A percentile compares a stretch with the other conserved stretches of the same genome.
Conservation (phyloP, 2,888 invertebrate genomes). For the Blastobasis lacticolella region DNA sequence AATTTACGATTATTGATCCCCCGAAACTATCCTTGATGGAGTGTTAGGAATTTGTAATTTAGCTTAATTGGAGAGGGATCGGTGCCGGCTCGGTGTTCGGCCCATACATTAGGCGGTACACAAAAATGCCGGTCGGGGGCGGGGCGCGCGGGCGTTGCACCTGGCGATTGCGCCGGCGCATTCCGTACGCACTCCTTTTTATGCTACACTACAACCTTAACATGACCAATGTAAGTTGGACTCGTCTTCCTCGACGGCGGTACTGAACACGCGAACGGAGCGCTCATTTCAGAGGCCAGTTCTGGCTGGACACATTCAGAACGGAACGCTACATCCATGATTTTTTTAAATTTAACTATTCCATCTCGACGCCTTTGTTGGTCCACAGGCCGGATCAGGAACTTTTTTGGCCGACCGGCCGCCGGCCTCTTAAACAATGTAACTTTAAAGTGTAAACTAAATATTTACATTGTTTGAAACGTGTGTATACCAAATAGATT, state of each 20-base stretch:
- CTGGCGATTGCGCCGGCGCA: constrained; percentile 62
- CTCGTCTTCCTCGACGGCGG: constrained; percentile 24
- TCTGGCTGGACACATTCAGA: constrained; percentile 31
- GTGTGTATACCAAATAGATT: constrained; percentile 41
- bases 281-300: constrained; percentile 29
- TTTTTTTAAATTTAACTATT: constrained; percentile 49
- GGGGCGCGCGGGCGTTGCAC: constrained; percentile 67
- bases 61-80: constrained; percentile 10
- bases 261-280: constrained; percentile 32
- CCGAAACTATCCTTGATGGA: neutral
- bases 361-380: constrained; percentile 48
- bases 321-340: constrained; percentile 48
- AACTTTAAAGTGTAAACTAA: constrained; percentile 34
- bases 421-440: constrained; percentile 19
- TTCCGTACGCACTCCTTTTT: constrained; percentile 72
- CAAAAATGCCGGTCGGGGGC: constrained; percentile 62
- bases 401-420: constrained; percentile 25
- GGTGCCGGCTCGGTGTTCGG: constrained; percentile 34
- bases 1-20: neutral
- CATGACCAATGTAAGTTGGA: constrained; percentile 44
- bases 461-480: constrained; percentile 45
- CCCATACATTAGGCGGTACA: constrained; percentile 52
- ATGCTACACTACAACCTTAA: constrained; percentile 56
- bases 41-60: too few relatives aligned
- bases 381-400: constrained; percentile 39